Evolutionary conservation across 1,140 invertebrate species (phyloP).

Genomic region (Leptopilina clavipes): DNA sequence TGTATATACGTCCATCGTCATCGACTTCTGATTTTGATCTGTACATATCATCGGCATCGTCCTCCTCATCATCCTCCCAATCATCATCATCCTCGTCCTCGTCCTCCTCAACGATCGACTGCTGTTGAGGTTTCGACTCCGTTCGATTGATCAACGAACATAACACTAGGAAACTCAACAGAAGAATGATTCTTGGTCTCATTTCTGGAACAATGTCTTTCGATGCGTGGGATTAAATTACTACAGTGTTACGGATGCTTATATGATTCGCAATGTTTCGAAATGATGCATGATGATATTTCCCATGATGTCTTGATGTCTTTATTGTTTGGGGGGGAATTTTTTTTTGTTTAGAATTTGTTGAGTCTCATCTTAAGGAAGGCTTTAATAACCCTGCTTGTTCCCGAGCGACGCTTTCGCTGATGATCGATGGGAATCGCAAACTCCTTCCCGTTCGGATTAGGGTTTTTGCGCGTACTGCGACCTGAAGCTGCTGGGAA

Average conservation of each 20-base stretch:
- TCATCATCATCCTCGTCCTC: constrained; percentile 76
- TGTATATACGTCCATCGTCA: constrained; percentile 86
- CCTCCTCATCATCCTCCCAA: constrained; percentile 78
- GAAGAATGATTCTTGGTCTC: constrained; percentile 60
- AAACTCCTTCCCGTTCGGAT: constrained; percentile 58
- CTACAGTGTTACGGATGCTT: too few species aligned
- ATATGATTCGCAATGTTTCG: too few species aligned
- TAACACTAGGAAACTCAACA: constrained; percentile 59
- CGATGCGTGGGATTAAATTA: too few species aligned
- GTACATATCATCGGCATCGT: constrained; percentile 74
- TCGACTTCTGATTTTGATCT: constrained; percentile 77
- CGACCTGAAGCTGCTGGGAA: constrained; percentile 69
- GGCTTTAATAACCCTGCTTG: not conserved
- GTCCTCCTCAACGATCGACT: constrained; percentile 67
- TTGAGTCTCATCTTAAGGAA: constrained; percentile 26
- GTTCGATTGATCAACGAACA: constrained; percentile 57
- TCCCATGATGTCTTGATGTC: too few species aligned
- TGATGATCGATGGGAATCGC: constrained; percentile 36
- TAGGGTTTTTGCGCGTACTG: constrained; percentile 73
- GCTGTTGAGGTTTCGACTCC: constrained; percentile 67
- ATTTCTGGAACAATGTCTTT: constrained; percentile 60
- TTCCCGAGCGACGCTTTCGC: not conserved
- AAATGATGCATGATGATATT: too few species aligned
- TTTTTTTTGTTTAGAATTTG: constrained; percentile 28
- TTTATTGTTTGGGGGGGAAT: too few species aligned